Evolutionary conservation across 2,888 invertebrate genomes (phyloP).

Genomic region (Eristalis intricaria): DNA sequence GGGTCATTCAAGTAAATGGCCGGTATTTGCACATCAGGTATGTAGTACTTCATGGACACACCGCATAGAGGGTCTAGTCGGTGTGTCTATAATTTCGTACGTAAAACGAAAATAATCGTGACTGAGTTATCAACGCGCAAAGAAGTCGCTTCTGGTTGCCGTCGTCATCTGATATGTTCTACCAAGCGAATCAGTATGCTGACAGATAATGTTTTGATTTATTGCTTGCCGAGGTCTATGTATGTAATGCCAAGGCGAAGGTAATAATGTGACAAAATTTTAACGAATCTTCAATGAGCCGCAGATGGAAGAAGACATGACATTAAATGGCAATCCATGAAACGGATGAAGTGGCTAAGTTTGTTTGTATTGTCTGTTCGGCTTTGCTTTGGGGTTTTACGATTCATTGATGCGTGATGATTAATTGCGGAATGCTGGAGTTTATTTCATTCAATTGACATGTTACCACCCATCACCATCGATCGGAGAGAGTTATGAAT

Average conservation of each 20-base stretch:
- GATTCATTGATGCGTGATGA: background rate
- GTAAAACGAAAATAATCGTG: conserved; percentile 46
- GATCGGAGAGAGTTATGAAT: background rate
- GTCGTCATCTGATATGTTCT: conserved; percentile 13
- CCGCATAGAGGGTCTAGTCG: background rate
- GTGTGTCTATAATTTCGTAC: conserved; percentile 40
- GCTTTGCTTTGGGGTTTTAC: background rate
- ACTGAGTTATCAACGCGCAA: conserved; percentile 39
- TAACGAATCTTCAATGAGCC: conserved; percentile 32
- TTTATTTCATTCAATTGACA: background rate
- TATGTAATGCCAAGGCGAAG: conserved; percentile 54
- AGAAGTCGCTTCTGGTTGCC: conserved; percentile 13
- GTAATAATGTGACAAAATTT: conserved; percentile 41
- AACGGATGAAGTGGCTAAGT: background rate
- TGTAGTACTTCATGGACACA: conserved; percentile 8
- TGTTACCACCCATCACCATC: background rate
- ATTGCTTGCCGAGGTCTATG: conserved; percentile 28
- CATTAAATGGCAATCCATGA: background rate
- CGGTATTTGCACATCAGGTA: conserved; percentile 15
- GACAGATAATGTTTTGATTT: conserved; percentile 21
- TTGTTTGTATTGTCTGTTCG: background rate
- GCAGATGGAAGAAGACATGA: conserved; percentile 18
- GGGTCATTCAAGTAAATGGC: background rate
- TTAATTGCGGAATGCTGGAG: background rate
- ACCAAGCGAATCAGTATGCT: background rate